A percentile compares a stretch with the other conserved stretches of the same genome.
phyloP scores from a whole-genome alignment of 2,113 vertebrate genomes.

The Corynorhinus townsendii region DNA sequence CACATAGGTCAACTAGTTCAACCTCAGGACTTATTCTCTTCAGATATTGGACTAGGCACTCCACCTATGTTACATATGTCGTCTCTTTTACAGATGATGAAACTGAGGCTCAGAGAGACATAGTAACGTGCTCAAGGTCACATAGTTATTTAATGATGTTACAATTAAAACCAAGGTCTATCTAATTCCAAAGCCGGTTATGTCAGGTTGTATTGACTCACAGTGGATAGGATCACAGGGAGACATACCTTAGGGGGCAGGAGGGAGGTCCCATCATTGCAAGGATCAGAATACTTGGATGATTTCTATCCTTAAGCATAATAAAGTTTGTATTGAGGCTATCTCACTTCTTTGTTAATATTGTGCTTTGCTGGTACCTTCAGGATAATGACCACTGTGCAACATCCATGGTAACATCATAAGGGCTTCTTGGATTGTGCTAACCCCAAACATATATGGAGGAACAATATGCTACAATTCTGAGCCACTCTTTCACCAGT shows the following conservation, averaged over 20 bases:
- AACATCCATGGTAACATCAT: background rate
- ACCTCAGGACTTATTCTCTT: background rate
- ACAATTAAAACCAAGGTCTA: background rate
- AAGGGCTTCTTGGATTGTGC: background rate
- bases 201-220: background rate
- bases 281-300: background rate
- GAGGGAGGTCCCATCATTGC: background rate
- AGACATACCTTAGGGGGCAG: background rate
- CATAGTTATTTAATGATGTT: background rate
- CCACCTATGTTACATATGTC: background rate
- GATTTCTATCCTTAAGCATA: background rate
- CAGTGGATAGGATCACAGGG: background rate
- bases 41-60: background rate
- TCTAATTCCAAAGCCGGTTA: slow-evolving; percentile 2
- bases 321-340: background rate
- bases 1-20: background rate
- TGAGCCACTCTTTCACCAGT: background rate
- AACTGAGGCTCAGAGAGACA: background rate
- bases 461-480: background rate
- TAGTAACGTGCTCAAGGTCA: background rate
- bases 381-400: background rate
- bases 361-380: background rate
- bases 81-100: background rate
- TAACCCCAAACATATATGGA: background rate
- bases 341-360: background rate